Conservation (phyloP, 2,797 vertebrate species). For the Natrix natrix region DNA sequence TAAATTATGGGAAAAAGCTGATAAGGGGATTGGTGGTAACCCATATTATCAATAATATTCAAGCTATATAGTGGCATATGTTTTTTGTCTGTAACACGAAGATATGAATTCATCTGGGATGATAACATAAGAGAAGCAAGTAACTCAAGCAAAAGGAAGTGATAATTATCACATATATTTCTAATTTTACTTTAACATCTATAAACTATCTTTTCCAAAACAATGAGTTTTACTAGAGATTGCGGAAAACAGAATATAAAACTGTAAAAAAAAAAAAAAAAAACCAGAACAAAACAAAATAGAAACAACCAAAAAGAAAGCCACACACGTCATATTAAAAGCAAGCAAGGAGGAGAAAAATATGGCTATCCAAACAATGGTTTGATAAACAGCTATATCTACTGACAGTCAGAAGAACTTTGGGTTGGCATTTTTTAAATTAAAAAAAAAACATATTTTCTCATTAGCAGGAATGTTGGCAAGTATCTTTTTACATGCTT, state of each 20-base stretch:
- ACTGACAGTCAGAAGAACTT: constrained; percentile 23
- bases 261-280: constrained; percentile 45
- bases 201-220: constrained; percentile 48
- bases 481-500: constrained; percentile 75
- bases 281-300: constrained; percentile 13
- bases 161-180: constrained; percentile 21
- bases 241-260: constrained; percentile 60
- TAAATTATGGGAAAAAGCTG: constrained; percentile 45
- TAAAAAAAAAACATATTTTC: not conserved
- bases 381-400: constrained; percentile 36
- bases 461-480: constrained; percentile 69
- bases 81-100: constrained; percentile 15
- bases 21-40: constrained; percentile 31
- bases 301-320: constrained; percentile 26
- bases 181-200: constrained; percentile 30
- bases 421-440: constrained; percentile 28
- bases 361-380: constrained; percentile 37
- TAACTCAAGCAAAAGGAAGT: constrained; percentile 37
- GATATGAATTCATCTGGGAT: constrained; percentile 13
- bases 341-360: constrained; percentile 49
- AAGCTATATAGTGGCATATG: constrained; percentile 29
- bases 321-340: constrained; percentile 21
- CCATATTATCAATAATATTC: not conserved
- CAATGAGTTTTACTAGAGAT: constrained; percentile 48
- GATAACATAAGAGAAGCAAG: constrained; percentile 32